Evolutionary conservation across 2,113 vertebrate genomes (phyloP), one percentile per base, ranked within the genome.

Genomic region (Terrapene triunguis): DNA sequence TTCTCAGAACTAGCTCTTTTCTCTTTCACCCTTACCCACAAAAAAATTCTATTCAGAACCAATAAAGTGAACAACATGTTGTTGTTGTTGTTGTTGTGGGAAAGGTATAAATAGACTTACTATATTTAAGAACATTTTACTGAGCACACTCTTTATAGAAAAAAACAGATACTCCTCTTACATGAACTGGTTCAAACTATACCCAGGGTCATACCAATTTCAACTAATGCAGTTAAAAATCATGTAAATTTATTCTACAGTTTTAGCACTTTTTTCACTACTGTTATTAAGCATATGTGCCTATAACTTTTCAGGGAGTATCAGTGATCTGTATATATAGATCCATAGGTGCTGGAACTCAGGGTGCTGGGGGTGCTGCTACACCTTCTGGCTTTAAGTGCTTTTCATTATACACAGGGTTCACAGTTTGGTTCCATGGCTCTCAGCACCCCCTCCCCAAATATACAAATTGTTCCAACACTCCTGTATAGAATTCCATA

Each of bases 81-180:
- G 44, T 47, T 59, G 29, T 59, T 59, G 25, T 59, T 27, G 22
- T 54, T 54, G 21, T 55, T 55, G 10, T 59, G 27, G 27, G 5
- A 29, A 59, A 32, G 29, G 27, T n/a, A n/a, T 32, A 65, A 35
- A 35, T 35, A 65, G 14, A 65, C 19, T 53, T 59, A 29, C 14
- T 65, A 65, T 65, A 65, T 5, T 91, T 13, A 13, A 35, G 10
- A 95, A 84, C 1, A 83, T 54, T 89, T 81, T 78, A 3, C 6
- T 0, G 4, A 86, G 57, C 5, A 0, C 24, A 74, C 48, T n/a
- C 4, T 0, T 57, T 5, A 16, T 47, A 53, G n/a, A 2, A 27
- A 14, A 54, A 3, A 8, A 21, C 12, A 53, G 84, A 50, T 38
- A 8, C 24, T 62, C 72, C 1, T 27, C 47, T 29, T 38, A 2